Evolutionary conservation across 2,888 invertebrate species (phyloP), one percentile per base, ranked within the genome.

Genomic region (Toxonevra muliebris): DNA sequence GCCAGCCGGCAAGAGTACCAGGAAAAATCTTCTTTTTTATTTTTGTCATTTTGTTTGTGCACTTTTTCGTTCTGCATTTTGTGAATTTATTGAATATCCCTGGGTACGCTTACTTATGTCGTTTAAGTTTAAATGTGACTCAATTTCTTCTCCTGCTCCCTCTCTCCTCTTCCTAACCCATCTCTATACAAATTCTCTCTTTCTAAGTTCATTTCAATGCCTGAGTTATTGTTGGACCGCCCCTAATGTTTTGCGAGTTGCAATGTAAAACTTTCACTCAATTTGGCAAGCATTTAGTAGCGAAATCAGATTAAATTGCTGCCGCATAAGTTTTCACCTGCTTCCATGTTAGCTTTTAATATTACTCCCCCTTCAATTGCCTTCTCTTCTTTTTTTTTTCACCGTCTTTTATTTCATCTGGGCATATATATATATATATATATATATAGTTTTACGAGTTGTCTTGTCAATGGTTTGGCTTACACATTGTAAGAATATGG

Each of bases 291-390:
- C 61, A 66, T 66, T 66, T 57, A 55, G 66, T 5, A 61, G 66
- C 42, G 40, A 64, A 69, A 69, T 69, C 69, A 55, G 69, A 66
- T 66, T 69, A 66, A 2, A n/a, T 15, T 53, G 45, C 9, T 66
- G 61, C 20, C 41, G 43, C 50, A 19, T 57, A 15, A 20, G 12
- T 15, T 12, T 30, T 40, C 30, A 30, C 30, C 30, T 4, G 30
- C 30, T 7, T 30, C 30, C 7, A 30, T 30, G 30, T 7, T 7
- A 2, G 30, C 30, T 30, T 30, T 2, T 7, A 30, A 30, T 30
- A 7, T 7, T 30, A 7, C 30, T 30, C 30, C 30, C n/a, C n/a
- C n/a, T n/a, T n/a, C n/a, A n/a, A n/a, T n/a, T n/a, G n/a, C n/a
- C n/a, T 4, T 30, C 30, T 30, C 30, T 30, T 30, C 30, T 7